phyloP scores from a whole-genome alignment of 2,113 vertebrate species.

The Pantherophis guttatus region DNA sequence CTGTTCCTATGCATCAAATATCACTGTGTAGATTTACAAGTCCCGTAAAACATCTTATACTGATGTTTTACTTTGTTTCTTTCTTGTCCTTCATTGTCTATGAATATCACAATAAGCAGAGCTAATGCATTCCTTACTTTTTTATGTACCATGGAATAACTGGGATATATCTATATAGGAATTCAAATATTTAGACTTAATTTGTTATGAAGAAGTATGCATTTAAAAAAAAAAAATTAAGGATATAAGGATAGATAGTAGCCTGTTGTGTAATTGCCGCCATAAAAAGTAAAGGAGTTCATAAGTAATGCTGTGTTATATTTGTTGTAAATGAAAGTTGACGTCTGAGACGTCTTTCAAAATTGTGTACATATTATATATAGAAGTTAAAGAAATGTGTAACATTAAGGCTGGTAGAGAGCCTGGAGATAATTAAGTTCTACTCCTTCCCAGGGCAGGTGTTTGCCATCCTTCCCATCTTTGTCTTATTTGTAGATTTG shows the following conservation, averaged over 20 bases:
- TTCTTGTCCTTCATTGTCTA: background rate
- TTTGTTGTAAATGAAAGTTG: background rate
- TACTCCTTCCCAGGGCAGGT: background rate
- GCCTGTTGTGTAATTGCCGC: background rate
- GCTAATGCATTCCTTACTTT: background rate
- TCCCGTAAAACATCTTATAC: background rate
- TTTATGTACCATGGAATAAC: background rate
- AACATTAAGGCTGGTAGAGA: background rate
- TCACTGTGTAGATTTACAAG: background rate
- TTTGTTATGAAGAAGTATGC: background rate
- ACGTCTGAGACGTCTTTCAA: background rate
- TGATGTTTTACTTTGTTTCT: background rate
- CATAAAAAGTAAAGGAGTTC: background rate
- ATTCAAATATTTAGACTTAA: background rate
- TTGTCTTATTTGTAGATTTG: background rate
- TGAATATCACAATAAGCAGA: background rate
- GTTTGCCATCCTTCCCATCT: background rate
- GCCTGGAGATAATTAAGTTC: background rate
- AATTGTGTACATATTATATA: background rate
- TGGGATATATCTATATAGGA: background rate
- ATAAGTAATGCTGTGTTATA: rapidly evolving
- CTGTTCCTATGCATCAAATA: background rate
- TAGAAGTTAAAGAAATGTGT: background rate
- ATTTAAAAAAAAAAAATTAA: background rate
- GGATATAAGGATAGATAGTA: background rate